Conservation (phyloP, 2,797 vertebrate genomes). For the Etheostoma nigrum region DNA sequence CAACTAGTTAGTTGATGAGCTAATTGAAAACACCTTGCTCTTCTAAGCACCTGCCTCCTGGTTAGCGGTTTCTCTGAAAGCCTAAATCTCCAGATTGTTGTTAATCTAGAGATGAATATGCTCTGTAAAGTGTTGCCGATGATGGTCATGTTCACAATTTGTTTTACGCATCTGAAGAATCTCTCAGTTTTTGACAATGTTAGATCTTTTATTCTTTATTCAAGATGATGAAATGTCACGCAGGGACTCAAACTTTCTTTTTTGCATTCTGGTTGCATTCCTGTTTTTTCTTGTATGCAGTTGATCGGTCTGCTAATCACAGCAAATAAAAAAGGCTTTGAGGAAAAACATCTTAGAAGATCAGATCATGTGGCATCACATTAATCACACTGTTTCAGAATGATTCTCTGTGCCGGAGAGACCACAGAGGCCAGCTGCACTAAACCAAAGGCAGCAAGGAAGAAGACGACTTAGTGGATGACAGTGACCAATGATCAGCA, state of each 20-base stretch:
- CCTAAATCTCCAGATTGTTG: too few species aligned
- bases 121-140: background rate
- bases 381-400: slow-evolving; percentile 57
- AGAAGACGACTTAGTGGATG: slow-evolving; percentile 60
- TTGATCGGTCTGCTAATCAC: slow-evolving; percentile 23
- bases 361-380: slow-evolving; percentile 36
- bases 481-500: slow-evolving; percentile 72
- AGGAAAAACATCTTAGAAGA: slow-evolving; percentile 14
- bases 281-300: slow-evolving; percentile 3
- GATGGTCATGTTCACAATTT: background rate
- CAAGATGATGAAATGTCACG: slow-evolving; percentile 11
- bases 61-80: background rate
- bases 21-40: background rate
- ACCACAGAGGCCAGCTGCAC: slow-evolving; percentile 49
- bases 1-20: background rate
- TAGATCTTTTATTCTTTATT: background rate
- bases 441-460: slow-evolving; percentile 56
- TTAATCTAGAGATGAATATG: background rate
- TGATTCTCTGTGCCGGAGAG: slow-evolving; percentile 38
- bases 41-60: background rate
- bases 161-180: background rate
- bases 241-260: background rate
- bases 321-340: slow-evolving; percentile 28
- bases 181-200: background rate
- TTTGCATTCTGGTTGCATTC: background rate